phyloP scores from a whole-genome alignment of 2,888 invertebrate species.

The Eumerus sabulonum region DNA sequence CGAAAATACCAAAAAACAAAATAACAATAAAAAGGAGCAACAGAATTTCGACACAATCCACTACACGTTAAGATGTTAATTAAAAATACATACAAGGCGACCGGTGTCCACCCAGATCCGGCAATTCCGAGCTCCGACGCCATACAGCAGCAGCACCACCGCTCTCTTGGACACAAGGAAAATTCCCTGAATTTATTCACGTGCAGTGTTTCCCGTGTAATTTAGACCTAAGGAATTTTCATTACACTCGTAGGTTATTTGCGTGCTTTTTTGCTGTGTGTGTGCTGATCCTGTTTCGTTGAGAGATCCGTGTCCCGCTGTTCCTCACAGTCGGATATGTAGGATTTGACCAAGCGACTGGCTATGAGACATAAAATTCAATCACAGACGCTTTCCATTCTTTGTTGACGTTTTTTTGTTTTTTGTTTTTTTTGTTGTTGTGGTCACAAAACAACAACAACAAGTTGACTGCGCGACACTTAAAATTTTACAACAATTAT shows the following conservation, averaged over 20 bases:
- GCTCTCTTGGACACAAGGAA: constrained; percentile 28
- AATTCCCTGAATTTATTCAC: constrained; percentile 59
- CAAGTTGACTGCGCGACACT: constrained; percentile 37
- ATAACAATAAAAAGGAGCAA: constrained; percentile 28
- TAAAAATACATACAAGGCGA: constrained; percentile 32
- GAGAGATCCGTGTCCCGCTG: constrained; percentile 23
- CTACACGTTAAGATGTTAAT: constrained; percentile 58
- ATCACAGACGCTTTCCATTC: constrained; percentile 26
- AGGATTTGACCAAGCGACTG: constrained; percentile 18
- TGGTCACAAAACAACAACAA: constrained; percentile 4
- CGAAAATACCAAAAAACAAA: neutral
- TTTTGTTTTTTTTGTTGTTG: neutral
- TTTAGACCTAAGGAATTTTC: constrained; percentile 63
- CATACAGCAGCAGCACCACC: neutral
- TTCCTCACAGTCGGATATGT: neutral
- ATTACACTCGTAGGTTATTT: constrained; percentile 41
- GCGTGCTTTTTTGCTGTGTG: constrained; percentile 17
- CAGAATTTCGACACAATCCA: constrained; percentile 38
- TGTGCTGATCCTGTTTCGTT: constrained; percentile 1
- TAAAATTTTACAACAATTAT: constrained; percentile 41
- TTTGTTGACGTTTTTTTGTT: constrained; percentile 3
- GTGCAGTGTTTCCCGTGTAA: constrained; percentile 62
- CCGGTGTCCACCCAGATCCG: neutral
- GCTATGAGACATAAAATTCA: constrained; percentile 55
- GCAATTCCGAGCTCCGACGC: constrained; percentile 7